phyloP scores from a whole-genome alignment of 2,888 invertebrate species.

The Cyclophora punctaria region DNA sequence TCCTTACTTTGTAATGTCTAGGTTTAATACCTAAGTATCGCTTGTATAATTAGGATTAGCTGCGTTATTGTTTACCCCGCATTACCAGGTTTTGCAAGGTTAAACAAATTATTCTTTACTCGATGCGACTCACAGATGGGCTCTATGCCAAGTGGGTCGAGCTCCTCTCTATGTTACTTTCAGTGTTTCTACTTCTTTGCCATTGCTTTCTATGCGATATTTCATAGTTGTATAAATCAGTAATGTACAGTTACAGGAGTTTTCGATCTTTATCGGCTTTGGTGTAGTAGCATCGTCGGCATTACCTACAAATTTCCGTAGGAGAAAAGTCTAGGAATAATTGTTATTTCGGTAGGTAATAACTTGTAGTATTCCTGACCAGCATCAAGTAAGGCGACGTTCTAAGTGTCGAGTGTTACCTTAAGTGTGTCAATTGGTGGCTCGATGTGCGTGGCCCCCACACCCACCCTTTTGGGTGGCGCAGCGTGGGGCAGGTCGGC shows the following conservation, averaged over 20 bases:
- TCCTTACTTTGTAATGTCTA: too few relatives aligned
- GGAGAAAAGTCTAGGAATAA: neutral
- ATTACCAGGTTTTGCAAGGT: slow-evolving; percentile 15
- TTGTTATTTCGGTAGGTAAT: slow-evolving; percentile 3
- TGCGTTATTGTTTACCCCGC: slow-evolving; percentile 13
- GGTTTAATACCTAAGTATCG: too few relatives aligned
- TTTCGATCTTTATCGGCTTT: too few relatives aligned
- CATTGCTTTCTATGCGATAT: slow-evolving; percentile 33
- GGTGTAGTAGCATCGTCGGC: too few relatives aligned
- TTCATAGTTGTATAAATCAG: neutral
- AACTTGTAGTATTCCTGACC: slow-evolving; percentile 25
- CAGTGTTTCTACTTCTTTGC: slow-evolving; percentile 47
- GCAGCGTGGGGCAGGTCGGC: slow-evolving; percentile 73
- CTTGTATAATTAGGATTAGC: too few relatives aligned
- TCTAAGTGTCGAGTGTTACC: slow-evolving; percentile 67
- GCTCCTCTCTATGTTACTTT: slow-evolving; percentile 55
- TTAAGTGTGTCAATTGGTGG: slow-evolving; percentile 75
- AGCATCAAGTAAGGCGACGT: slow-evolving; percentile 44
- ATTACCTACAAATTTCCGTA: too few relatives aligned
- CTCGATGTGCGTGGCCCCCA: slow-evolving; percentile 68
- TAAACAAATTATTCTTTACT: slow-evolving; percentile 20
- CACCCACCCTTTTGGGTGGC: slow-evolving; percentile 42
- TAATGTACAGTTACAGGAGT: too few relatives aligned
- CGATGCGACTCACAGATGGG: slow-evolving; percentile 37
- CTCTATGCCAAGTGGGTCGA: slow-evolving; percentile 69